Base-by-base conservation (phyloP, 2,797 vertebrate species). In the Sebastes hopkinsi region DNA sequence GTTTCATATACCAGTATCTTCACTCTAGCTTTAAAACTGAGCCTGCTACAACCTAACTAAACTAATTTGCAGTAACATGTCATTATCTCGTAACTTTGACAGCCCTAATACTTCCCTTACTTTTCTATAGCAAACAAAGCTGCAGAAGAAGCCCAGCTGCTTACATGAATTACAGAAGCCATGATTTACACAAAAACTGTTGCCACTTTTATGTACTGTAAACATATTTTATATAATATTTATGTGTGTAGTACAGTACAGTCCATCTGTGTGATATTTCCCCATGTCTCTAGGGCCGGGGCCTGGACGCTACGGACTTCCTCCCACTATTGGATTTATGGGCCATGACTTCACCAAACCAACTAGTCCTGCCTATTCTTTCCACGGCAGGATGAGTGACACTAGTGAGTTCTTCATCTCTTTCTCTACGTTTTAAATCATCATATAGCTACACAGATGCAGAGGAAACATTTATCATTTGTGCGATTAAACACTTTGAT, bases 261-360 rank as follows among this genome's bases (percentile, higher is more conserved):
- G 3, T 68, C 6, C n/a, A 32, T 20, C 55, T 58, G 10, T 82
- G 67, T 79, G 18, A 46, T 7, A 18, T 59, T 0, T 64, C 8
- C 38, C 9, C 5, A 2, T 27, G 18, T 85, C 22, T 84, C 9
- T 9, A 98, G 97, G 96, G n/a, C 96, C 96, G 0, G 96, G 96
- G 14, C 96, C 97, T 0, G 96, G 96, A 8, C 91, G 92, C 50
- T 97, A 97, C 8, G 75, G 91, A n/a, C 93, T 97, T 56, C 97
- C 97, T 2, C 93, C 97, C 3, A 96, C 97, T 0, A 84, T 97
- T 29, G 96, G 97, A 56, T 97, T 93, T 70, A 56, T 95, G 74
- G 95, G 96, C 54, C 96, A 97, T 5, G 96, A 97, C 87, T 95
- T 96, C 80, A 97, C 97, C 77, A 96, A 95, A 83, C 82, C 79